phyloP scores from a whole-genome alignment of 2,797 vertebrate species.

The Natrix natrix region DNA sequence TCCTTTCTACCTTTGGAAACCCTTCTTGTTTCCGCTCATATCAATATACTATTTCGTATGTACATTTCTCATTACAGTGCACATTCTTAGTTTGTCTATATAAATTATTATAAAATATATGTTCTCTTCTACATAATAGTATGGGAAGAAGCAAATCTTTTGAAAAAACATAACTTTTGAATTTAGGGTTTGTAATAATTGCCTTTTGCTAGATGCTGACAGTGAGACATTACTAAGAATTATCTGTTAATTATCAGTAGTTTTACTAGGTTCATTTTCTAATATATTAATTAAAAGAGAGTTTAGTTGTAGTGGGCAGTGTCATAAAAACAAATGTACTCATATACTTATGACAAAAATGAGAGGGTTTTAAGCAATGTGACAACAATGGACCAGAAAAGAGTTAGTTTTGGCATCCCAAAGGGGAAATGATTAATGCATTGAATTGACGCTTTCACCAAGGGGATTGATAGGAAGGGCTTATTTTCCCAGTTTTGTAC shows the following conservation, averaged over 20 bases:
- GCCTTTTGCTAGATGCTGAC: slow-evolving; percentile 18
- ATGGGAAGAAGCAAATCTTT: neutral
- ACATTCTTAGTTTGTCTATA: neutral
- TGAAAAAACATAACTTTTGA: neutral
- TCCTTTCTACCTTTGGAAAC: neutral
- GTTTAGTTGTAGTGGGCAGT: neutral
- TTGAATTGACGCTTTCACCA: neutral
- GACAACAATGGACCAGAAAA: neutral
- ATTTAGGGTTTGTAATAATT: neutral
- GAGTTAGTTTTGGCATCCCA: neutral
- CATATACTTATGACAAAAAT: neutral
- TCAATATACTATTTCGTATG: neutral
- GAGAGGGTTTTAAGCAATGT: neutral
- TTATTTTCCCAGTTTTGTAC: neutral
- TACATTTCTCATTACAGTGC: neutral
- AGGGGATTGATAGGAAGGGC: neutral
- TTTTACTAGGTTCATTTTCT: slow-evolving; percentile 39
- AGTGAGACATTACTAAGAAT: slow-evolving; percentile 18
- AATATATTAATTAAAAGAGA: slow-evolving; percentile 32
- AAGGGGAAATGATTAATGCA: neutral
- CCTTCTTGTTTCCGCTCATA: neutral
- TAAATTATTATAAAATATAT: neutral
- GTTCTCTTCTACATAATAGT: neutral
- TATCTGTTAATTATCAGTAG: slow-evolving; percentile 7
- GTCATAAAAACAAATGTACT: neutral